Conservation (phyloP, 2,113 vertebrate genomes). For the Seriola quinqueradiata region DNA sequence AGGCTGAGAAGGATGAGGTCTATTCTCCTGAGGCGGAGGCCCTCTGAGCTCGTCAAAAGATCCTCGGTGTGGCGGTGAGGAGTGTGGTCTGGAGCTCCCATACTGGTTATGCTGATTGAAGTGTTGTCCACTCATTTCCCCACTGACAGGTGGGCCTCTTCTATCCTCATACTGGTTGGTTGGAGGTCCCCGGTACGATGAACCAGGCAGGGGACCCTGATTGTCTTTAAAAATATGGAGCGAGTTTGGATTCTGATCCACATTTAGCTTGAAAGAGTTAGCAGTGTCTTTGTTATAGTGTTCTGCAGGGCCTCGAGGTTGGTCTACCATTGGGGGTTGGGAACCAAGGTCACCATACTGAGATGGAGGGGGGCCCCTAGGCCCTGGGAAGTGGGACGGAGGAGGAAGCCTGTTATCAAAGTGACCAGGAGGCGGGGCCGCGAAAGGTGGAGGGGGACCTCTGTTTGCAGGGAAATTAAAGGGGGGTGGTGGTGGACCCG, state of each 20-base stretch:
- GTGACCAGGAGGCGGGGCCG: conserved; percentile 73
- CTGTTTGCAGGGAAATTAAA: conserved; percentile 89
- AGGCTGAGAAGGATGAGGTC: conserved; percentile 83
- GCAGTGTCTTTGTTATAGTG: conserved; percentile 74
- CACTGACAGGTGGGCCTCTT: conserved; percentile 72
- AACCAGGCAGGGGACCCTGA: conserved; percentile 63
- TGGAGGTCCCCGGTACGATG: conserved; percentile 77
- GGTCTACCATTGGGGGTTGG: conserved; percentile 70
- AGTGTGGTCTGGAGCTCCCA: conserved; percentile 85
- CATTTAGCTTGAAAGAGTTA: conserved; percentile 67
- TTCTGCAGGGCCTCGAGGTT: conserved; percentile 68
- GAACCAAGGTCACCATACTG: conserved; percentile 87
- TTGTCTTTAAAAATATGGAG: conserved; percentile 77
- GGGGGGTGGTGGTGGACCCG: conserved; percentile 89
- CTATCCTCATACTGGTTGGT: conserved; percentile 85
- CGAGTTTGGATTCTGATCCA: conserved; percentile 72
- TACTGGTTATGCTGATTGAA: conserved; percentile 85
- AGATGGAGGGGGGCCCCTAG: conserved; percentile 85
- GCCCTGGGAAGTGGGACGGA: conserved; percentile 85
- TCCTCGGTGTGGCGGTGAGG: conserved; percentile 86
- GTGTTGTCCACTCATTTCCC: conserved; percentile 76
- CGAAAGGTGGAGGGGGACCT: conserved; percentile 84
- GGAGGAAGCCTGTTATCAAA: conserved; percentile 88
- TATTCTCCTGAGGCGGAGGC: conserved; percentile 84
- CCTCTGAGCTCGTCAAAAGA: conserved; percentile 91